These are phyloP conservation scores for Pantherophis vulpinus DNA, from an alignment of 2,797 vertebrate species.

Conservation along the genomic window DNA sequence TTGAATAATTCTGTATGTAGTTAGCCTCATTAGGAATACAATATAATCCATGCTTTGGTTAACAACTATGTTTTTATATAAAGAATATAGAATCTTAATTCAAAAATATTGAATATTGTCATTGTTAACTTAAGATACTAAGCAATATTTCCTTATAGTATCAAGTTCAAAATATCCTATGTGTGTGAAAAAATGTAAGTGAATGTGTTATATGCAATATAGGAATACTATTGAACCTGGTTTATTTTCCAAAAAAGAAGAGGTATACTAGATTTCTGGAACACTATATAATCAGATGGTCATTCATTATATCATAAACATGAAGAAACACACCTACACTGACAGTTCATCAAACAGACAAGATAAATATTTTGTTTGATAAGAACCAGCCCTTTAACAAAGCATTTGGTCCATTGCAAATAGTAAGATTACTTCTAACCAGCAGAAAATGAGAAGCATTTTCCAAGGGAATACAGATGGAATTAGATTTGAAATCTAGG, in stretches of 20 bases:
- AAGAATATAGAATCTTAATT: not conserved
- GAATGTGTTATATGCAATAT: not conserved
- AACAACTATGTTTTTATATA: not conserved
- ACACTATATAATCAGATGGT: not conserved
- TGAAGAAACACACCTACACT: not conserved
- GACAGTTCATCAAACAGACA: not conserved
- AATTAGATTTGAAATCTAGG: not conserved
- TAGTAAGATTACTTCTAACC: slow-evolving; percentile 9
- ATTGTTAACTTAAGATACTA: not conserved
- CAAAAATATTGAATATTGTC: not conserved
- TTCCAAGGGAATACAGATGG: not conserved
- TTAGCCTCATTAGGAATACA: not conserved
- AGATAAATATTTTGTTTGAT: not conserved
- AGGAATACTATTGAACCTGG: not conserved
- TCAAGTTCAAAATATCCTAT: not conserved
- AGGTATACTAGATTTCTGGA: not conserved
- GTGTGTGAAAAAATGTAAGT: not conserved
- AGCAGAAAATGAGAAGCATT: slow-evolving; percentile 12
- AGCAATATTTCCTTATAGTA: not conserved
- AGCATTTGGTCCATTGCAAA: not conserved
- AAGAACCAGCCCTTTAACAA: not conserved
- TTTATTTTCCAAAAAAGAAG: not conserved
- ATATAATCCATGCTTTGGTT: not conserved
- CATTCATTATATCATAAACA: not conserved
- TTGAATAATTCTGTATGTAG: not conserved